phyloP scores from a whole-genome alignment of 2,797 vertebrate species.

The Acanthiza pusilla region DNA sequence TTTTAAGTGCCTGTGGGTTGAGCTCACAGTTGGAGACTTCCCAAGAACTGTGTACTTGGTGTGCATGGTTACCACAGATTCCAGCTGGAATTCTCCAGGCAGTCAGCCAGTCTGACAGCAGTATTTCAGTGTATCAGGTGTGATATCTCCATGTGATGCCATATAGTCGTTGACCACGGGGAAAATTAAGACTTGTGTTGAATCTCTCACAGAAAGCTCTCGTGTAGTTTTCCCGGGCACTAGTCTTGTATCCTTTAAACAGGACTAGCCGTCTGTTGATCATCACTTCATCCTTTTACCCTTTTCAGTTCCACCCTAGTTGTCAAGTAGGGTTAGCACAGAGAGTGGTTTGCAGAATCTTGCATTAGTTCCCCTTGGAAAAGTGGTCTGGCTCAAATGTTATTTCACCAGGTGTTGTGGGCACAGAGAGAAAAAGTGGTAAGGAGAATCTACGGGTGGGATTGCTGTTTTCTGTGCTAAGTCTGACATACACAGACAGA shows the following conservation, averaged over 20 bases:
- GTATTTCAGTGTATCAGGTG: not conserved
- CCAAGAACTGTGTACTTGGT: not conserved
- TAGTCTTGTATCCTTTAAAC: not conserved
- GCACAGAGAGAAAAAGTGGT: not conserved
- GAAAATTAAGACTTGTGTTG: not conserved
- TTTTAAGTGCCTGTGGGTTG: not conserved
- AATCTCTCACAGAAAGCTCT: not conserved
- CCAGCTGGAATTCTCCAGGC: not conserved
- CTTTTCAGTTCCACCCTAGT: not conserved
- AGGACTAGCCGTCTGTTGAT: not conserved
- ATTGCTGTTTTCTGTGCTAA: not conserved
- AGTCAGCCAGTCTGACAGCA: not conserved
- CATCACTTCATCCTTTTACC: not conserved
- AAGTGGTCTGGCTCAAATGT: not conserved
- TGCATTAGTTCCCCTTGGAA: not conserved
- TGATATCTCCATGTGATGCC: not conserved
- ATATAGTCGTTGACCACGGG: accelerated
- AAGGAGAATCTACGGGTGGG: not conserved
- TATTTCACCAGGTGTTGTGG: not conserved
- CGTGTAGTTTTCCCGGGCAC: not conserved
- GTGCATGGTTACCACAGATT: not conserved
- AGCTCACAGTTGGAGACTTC: not conserved
- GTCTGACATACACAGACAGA: not conserved
- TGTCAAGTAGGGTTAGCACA: not conserved
- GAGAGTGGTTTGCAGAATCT: not conserved